Evolutionary conservation across 2,113 vertebrate species (phyloP), one percentile per base, ranked within the genome.

Genomic region (Bungarus multicinctus): DNA sequence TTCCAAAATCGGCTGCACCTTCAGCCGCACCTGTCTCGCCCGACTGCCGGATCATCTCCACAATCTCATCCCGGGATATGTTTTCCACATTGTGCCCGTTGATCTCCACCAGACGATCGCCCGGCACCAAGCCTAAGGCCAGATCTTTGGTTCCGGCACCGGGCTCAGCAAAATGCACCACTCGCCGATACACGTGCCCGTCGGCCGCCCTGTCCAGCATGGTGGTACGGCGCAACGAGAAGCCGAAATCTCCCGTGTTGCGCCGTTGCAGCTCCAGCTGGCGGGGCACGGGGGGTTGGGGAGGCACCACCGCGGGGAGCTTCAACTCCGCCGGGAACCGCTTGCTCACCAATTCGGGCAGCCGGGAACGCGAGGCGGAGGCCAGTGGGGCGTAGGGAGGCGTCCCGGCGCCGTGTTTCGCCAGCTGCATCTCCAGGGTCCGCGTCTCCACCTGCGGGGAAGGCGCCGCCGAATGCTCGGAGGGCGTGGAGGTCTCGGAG

Each of bases 1-100:
- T 97, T 99, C 99, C 88, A 98, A 97, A 94, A 99, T 99, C n/a
- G 99, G 98, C 96, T 99, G 99, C 96, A 99, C 99, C 96, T 99
- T 99, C 58, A 99, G 97, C 90, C 98, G 97, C 54, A 99, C 99
- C 0, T n/a, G 97, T 98, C 60, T 99, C 99, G 54, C 99, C 99
- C 0, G 99, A 99, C 95, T 99, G 99, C 93, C 99, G 99, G 97
- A 99, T 99, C 99, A 99, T 99, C 97, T 99, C 99, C 96, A 99
- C 99, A 0, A 99, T 99, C 97, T 99, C 99, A 6, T 99, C 99
- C 90, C 99, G 97, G 96, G 96, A 98, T 94, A 98, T 99, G 94
- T 54, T 99, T 96, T 99, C 99, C 97, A 99, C 99, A 0, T 99
- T 99, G 64, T 97, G 91, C 11, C 99, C 98, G 0, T 99, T 99